phyloP scores from a whole-genome alignment of 2,888 invertebrate species.

The Drosophila histrio region DNA sequence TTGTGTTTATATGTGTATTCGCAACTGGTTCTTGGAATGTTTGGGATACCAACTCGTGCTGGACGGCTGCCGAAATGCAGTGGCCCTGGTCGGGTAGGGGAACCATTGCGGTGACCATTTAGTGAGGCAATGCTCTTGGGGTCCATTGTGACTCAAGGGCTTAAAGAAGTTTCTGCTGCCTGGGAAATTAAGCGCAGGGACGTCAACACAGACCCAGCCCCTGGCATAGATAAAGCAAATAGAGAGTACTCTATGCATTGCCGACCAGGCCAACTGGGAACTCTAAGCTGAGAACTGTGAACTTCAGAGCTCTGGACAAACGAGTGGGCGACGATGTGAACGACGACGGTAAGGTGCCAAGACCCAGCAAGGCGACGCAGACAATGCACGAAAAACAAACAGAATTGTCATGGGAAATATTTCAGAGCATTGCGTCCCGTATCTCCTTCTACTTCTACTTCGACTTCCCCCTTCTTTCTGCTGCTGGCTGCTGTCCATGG shows the following conservation, averaged over 20 bases:
- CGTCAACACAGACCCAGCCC: constrained; percentile 10
- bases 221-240: constrained; percentile 69
- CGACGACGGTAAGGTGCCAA: constrained; percentile 62
- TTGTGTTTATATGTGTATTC: constrained; percentile 6
- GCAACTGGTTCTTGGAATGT: constrained; percentile 57
- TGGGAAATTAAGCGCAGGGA: constrained; percentile 56
- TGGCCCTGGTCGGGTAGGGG: background rate
- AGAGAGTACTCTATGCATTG: constrained; percentile 45
- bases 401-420: constrained; percentile 80
- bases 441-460: constrained; percentile 24
- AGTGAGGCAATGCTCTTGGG: constrained; percentile 16
- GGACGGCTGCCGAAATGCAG: constrained; percentile 40
- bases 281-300: constrained; percentile 26
- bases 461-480: background rate
- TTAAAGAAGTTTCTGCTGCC: constrained; percentile 30
- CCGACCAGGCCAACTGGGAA: constrained; percentile 35
- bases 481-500: background rate
- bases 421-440: constrained; percentile 59
- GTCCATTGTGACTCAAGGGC: constrained; percentile 30
- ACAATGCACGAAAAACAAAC: constrained; percentile 79
- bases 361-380: constrained; percentile 51
- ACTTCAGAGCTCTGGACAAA: constrained; percentile 39
- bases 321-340: constrained; percentile 72
- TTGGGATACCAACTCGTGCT: constrained; percentile 65
- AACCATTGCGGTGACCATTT: constrained; percentile 37